Evolutionary conservation across 1,140 invertebrate genomes (phyloP), one percentile per base, ranked within the genome.

Genomic region (Bombus waltoni): DNA sequence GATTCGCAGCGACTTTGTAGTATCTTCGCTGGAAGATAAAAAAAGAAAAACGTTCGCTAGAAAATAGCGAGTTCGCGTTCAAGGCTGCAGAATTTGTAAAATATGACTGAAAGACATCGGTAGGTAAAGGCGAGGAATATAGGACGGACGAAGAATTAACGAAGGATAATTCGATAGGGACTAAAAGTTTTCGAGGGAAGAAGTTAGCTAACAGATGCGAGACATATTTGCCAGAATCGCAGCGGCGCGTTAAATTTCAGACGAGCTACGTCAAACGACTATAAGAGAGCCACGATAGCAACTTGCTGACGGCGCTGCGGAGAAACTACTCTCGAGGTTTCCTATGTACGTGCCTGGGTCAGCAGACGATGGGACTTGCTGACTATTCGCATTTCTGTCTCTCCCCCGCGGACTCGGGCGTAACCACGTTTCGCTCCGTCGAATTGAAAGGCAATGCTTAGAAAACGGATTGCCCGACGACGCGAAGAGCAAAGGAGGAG

Each of bases 261-360:
- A 70, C 68, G 79, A 66, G 87, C 74, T 74, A 40, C 35, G 75
- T 42, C 40, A 83, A 77, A 88, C 75, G 81, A 81, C 85, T 59
- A 28, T 72, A 77, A 87, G 72, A 73, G 81, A 81, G 83, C 70
- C n/a, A 32, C n/a, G 83, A 77, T 66, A 77, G 79, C 9, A 89
- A 89, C 38, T 78, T 75, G 87, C 88, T 89, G 88, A 89, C 87
- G 80, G 80, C 28, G 77, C 87, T 74, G 84, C 81, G 59, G 79
- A 68, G 80, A 88, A 87, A 89, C 76, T 80, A 47, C 79, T 74
- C 84, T 66, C 75, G 47, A 76, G 76, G 75, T 78, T 89, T 89
- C 75, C 84, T 89, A 81, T 72, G 84, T 86, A 78, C 84, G 77
- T 83, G 84, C 77, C 57, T 70, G 83, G 83, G 83, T 85, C 84